Evolutionary conservation across 2,888 invertebrate genomes (phyloP), one percentile per base, ranked within the genome.

Genomic region (Priapulus caudatus): DNA sequence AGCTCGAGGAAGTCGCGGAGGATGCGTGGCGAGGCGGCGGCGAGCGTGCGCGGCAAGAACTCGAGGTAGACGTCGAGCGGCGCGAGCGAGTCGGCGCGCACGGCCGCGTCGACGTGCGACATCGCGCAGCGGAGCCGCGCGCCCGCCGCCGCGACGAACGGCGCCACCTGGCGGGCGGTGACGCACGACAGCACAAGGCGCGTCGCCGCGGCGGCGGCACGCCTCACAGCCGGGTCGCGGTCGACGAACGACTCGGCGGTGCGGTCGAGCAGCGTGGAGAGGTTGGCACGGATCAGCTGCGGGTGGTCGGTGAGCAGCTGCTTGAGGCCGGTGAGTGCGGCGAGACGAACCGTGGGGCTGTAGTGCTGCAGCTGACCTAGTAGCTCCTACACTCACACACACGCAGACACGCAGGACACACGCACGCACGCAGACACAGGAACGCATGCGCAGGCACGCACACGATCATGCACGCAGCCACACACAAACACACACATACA

Each of bases 331-430:
- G 33, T 10, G n/a, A n/a, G 10, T 10, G 10, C 33, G n/a, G 10
- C 33, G 10, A 33, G n/a, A 10, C 33, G 10, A 10, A 33, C 33
- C 10, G 10, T 33, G 10, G n/a, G 10, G n/a, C n/a, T 33, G 33
- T 33, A 33, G n/a, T 33, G 33, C 33, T 33, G 33, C n/a, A 33
- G n/a, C 10, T 33, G 33, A n/a, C 33, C n/a, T n/a, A 33, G 33
- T 33, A 33, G n/a, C 33, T 33, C 33, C 33, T 33, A 33, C 33
- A 10, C 33, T 33, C 10, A 33, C 33, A 33, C 33, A 33, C 33
- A 33, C 33, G 10, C 10, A n/a, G 33, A 10, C n/a, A 33, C 10
- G n/a, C 10, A 10, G 33, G 33, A n/a, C 33, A 33, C 10, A 33
- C 33, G 10, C 10, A 10, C n/a, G 33, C 10, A 33, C 33, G n/a